Evolutionary conservation across 2,888 invertebrate species (phyloP).

Genomic region (Conchocele bisecta): DNA sequence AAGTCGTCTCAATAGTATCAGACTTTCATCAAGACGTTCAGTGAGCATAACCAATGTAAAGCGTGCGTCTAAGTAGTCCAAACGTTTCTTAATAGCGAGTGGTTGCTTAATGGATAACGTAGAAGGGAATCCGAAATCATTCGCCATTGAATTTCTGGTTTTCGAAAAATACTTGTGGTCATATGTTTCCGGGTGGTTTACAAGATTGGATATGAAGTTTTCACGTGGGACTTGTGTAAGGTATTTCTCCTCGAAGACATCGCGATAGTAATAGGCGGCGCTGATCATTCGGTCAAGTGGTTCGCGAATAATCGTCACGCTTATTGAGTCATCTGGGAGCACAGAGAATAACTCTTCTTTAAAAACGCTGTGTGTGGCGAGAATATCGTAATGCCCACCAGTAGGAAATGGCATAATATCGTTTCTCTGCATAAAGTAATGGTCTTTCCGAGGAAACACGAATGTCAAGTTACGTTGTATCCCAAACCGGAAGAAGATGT

Average conservation of each 20-base stretch:
- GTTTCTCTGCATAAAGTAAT: conserved; percentile 1
- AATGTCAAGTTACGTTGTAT: conserved; percentile 14
- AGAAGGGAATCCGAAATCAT: conserved; percentile 40
- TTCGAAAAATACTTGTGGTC: conserved; percentile 13
- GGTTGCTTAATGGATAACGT: not conserved
- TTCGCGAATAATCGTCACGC: conserved; percentile 40
- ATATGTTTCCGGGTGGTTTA: conserved; percentile 27
- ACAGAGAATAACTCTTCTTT: conserved; percentile 16
- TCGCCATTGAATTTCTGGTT: conserved; percentile 39
- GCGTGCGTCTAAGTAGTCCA: conserved; percentile 14
- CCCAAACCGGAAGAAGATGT: conserved; percentile 30
- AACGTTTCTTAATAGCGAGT: conserved; percentile 22
- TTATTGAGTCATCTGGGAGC: conserved; percentile 37
- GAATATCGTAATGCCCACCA: conserved; percentile 27
- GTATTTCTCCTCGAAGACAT: conserved; percentile 28
- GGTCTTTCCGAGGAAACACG: conserved; percentile 10
- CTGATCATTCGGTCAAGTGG: no score
- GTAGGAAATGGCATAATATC: conserved; percentile 6
- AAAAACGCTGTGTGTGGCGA: conserved; percentile 42
- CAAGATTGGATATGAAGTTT: conserved; percentile 28
- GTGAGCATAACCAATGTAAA: conserved; percentile 38
- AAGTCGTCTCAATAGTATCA: conserved; percentile 31
- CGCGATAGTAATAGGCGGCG: no score
- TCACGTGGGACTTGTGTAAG: conserved; percentile 25
- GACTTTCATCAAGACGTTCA: conserved; percentile 47